Percentiles rank a stretch among this genome's conserved stretches.
These are phyloP conservation scores for Anguilla pacifica DNA, from an alignment of 2,797 vertebrate genomes.

Conservation along the genomic window DNA sequence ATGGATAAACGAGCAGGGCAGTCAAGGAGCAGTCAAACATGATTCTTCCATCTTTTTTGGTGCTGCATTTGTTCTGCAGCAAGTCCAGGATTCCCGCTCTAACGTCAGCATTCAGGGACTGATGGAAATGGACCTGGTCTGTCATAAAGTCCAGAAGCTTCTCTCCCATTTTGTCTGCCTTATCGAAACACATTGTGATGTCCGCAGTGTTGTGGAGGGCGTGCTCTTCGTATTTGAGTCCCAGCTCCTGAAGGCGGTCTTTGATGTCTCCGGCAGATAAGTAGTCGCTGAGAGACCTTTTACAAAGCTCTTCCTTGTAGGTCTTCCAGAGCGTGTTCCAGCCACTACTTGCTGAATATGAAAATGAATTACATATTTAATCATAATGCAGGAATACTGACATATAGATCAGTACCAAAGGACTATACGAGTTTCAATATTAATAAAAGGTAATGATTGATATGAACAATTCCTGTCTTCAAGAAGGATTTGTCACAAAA, in stretches of 20 bases:
- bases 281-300: slow-evolving; percentile 46
- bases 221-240: slow-evolving; percentile 62
- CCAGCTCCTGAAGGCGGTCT: slow-evolving; percentile 48
- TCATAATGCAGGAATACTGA: background rate
- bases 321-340: slow-evolving; percentile 67
- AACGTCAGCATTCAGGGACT: slow-evolving; percentile 48
- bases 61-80: slow-evolving; percentile 62
- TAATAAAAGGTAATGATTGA: background rate
- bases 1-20: slow-evolving; percentile 59
- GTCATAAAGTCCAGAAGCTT: slow-evolving; percentile 56
- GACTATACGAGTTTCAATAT: background rate
- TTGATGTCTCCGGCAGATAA: slow-evolving; percentile 56
- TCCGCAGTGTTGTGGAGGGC: slow-evolving; percentile 48
- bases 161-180: slow-evolving; percentile 44
- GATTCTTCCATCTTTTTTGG: slow-evolving; percentile 55
- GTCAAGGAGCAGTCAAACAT: slow-evolving; percentile 52
- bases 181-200: slow-evolving; percentile 62
- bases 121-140: slow-evolving; percentile 47
- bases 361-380: background rate
- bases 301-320: slow-evolving; percentile 46
- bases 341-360: slow-evolving; percentile 47
- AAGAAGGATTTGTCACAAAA: too few relatives aligned
- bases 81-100: slow-evolving; percentile 59
- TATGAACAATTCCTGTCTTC: too few relatives aligned
- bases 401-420: background rate